Conservation (phyloP, 2,888 invertebrate genomes). For the Mechanitis mazaeus region DNA sequence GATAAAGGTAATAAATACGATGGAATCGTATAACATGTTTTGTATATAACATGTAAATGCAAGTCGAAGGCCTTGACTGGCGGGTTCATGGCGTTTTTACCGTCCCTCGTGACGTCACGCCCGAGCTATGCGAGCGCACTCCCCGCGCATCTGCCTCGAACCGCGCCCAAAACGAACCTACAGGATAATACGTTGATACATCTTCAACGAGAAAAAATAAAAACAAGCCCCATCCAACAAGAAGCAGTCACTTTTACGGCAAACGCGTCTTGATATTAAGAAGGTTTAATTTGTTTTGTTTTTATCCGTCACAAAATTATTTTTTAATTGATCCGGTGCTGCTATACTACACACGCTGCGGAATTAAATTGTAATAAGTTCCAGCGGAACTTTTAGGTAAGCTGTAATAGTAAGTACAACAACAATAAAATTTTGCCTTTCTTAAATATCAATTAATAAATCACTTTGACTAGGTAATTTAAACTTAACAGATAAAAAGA, state of each 20-base stretch:
- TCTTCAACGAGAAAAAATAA: constrained; percentile 58
- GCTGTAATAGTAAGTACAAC: neutral
- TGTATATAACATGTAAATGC: constrained; percentile 42
- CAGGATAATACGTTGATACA: constrained; percentile 71
- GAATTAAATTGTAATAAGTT: constrained; percentile 8
- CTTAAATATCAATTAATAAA: too few species aligned
- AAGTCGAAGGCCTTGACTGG: constrained; percentile 62
- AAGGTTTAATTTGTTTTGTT: constrained; percentile 42
- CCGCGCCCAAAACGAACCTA: constrained; percentile 56
- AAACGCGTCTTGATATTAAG: constrained; percentile 50
- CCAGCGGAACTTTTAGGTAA: neutral
- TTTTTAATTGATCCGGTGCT: constrained; percentile 37
- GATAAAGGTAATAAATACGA: constrained; percentile 28
- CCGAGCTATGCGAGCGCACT: constrained; percentile 66
- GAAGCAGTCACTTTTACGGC: constrained; percentile 61
- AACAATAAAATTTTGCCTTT: neutral
- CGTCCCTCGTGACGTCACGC: constrained; percentile 66
- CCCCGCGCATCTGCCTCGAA: constrained; percentile 22
- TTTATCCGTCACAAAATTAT: constrained; percentile 41
- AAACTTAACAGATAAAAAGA: too few species aligned
- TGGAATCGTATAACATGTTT: constrained; percentile 21
- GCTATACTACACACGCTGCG: constrained; percentile 19
- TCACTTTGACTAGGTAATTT: too few species aligned
- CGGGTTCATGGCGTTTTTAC: constrained; percentile 68
- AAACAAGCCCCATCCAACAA: constrained; percentile 40